Conservation (phyloP, 2,113 vertebrate species). For the Pelvicachromis taeniatus region DNA sequence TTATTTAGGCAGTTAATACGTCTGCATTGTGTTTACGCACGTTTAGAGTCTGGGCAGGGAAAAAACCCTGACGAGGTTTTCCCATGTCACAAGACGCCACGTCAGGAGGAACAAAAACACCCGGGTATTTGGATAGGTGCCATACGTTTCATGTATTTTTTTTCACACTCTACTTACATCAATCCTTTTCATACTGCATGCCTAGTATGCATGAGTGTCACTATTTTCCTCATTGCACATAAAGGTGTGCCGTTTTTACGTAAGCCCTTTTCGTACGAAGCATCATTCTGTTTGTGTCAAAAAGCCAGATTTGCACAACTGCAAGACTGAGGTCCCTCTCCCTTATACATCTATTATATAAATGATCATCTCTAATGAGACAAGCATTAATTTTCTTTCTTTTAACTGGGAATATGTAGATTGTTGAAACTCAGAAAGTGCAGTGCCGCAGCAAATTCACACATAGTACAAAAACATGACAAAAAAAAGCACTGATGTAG, state of each 20-base stretch:
- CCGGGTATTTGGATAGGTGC: not conserved
- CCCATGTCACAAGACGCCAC: not conserved
- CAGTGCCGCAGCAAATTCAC: not conserved
- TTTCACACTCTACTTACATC: not conserved
- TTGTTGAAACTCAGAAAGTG: not conserved
- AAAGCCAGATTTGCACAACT: not conserved
- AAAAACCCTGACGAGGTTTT: not conserved
- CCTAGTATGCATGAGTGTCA: not conserved
- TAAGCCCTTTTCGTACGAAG: not conserved
- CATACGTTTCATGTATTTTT: not conserved
- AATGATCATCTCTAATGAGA: not conserved
- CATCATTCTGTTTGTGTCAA: accelerated
- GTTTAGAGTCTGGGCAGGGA: not conserved
- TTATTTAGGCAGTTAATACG: not conserved
- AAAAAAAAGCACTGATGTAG: not conserved
- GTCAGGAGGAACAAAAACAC: not conserved
- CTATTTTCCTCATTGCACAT: not conserved
- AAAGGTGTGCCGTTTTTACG: not conserved
- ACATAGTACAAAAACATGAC: not conserved
- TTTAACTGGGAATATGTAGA: accelerated
- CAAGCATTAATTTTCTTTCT: accelerated
- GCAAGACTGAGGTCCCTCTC: not conserved
- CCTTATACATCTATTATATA: not conserved
- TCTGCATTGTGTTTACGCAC: not conserved
- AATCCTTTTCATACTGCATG: not conserved